These are phyloP conservation scores for Eulemur albifrons DNA, from an alignment of 2,797 vertebrate genomes.

Conservation along the genomic window DNA sequence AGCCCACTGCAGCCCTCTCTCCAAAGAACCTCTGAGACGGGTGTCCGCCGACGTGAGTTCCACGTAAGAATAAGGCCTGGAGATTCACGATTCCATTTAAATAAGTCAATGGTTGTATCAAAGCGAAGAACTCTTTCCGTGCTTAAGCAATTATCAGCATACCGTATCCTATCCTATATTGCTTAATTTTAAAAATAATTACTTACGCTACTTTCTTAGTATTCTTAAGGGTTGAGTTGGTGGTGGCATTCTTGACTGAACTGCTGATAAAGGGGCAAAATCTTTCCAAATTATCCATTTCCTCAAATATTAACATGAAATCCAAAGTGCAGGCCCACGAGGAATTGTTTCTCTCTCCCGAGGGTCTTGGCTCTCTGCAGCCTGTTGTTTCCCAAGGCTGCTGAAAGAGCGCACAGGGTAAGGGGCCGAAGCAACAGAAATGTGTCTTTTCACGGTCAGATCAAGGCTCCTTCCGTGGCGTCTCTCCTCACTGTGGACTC, in stretches of 20 bases:
- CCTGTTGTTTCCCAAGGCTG: neutral
- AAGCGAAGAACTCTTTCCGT: neutral
- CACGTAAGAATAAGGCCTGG: neutral
- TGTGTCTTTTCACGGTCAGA: neutral
- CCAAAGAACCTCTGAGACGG: neutral
- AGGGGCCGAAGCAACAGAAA: neutral
- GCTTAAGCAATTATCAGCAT: neutral
- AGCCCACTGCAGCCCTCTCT: neutral
- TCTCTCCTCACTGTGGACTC: neutral
- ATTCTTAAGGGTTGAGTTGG: neutral
- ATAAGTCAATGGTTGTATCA: neutral
- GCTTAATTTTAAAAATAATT: neutral
- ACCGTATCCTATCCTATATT: neutral
- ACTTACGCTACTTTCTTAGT: neutral
- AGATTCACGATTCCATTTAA: neutral
- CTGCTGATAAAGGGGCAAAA: no score
- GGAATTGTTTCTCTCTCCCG: neutral
- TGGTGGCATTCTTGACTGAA: neutral
- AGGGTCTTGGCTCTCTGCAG: neutral
- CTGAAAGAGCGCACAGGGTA: no score
- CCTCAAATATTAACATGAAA: neutral
- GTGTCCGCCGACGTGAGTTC: fast-evolving
- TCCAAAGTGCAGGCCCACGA: neutral
- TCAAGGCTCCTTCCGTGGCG: neutral
- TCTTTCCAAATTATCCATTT: neutral